phyloP scores from a whole-genome alignment of 2,797 vertebrate species.

The Prunella strophiata region DNA sequence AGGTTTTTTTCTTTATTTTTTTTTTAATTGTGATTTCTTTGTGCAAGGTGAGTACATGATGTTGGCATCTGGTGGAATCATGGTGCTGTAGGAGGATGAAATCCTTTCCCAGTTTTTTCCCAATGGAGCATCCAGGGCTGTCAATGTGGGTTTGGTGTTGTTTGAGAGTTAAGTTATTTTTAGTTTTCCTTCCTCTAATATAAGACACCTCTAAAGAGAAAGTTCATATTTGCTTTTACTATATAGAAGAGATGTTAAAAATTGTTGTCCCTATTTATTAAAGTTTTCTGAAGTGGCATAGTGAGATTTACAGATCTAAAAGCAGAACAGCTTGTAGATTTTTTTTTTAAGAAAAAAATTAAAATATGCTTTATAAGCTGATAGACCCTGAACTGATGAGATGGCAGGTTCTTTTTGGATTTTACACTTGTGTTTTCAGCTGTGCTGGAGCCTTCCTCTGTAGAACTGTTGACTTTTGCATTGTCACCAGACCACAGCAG shows the following conservation, averaged over 20 bases:
- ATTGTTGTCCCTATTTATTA: not conserved
- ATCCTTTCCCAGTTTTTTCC: not conserved
- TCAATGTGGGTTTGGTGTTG: not conserved
- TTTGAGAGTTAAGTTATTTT: not conserved
- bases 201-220: not conserved
- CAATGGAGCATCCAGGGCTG: not conserved
- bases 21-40: not conserved
- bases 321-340: not conserved
- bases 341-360: too few relatives aligned
- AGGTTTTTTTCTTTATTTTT: rapidly evolving
- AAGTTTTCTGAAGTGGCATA: not conserved
- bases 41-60: rapidly evolving
- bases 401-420: too few relatives aligned
- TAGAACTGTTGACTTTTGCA: too few relatives aligned
- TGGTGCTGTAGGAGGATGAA: not conserved
- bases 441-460: too few relatives aligned
- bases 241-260: not conserved
- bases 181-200: not conserved
- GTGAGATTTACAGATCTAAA: not conserved
- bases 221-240: not conserved
- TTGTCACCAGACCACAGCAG: too few relatives aligned
- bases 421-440: too few relatives aligned
- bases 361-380: too few relatives aligned
- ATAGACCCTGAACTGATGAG: too few relatives aligned
- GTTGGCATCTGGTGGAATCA: not conserved